Base-by-base conservation (phyloP, 2,888 invertebrate genomes). In the Drosophila rubida region DNA sequence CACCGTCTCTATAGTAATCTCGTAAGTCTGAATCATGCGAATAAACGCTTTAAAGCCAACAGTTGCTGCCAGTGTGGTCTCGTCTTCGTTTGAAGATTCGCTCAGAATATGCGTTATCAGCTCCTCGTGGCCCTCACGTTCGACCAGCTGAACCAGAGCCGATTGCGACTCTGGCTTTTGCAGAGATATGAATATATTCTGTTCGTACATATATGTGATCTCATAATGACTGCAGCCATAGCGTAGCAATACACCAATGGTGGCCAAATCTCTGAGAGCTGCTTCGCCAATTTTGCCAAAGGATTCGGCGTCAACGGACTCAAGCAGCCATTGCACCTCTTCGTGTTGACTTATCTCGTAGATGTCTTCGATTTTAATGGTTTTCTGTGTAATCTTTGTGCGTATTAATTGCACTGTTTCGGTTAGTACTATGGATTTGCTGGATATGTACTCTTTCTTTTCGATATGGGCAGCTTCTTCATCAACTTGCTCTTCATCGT, bases 1-100 rank as follows among this genome's bases (percentile, higher is more conserved):
- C 19, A 97, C 95, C 91, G 96, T 96, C 91, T 97, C 97, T 19
- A 97, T 95, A 0, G 96, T 95, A 51, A 95, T 95, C 88, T 96
- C 95, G 86, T 95, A 95, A 62, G 95, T 93, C 89, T 96, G 96
- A 7, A 97, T 95, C 96, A 97, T 96, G 87, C 95, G 95, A 93
- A 97, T 95, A 90, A 97, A 96, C 5, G 97, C 97, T 75, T 95
- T 94, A 92, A 97, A 97, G 9, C 97, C 97, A 51, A 96, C 95
- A 53, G 96, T 96, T 0, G 96, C 95, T 3, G 96, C 96, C 19
- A 96, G 93, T 19, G 95, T 92, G 59, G 95, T 94, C 90, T 96
- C 96, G 89, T 96, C 96, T 53, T 95, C 94, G 1, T 95, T 93
- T 0, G 95, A 95, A 90, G 96, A 96, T 92, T 96, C 96, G 0